Conservation (phyloP, 1,140 invertebrate species). For the Cydia fagiglandana region DNA sequence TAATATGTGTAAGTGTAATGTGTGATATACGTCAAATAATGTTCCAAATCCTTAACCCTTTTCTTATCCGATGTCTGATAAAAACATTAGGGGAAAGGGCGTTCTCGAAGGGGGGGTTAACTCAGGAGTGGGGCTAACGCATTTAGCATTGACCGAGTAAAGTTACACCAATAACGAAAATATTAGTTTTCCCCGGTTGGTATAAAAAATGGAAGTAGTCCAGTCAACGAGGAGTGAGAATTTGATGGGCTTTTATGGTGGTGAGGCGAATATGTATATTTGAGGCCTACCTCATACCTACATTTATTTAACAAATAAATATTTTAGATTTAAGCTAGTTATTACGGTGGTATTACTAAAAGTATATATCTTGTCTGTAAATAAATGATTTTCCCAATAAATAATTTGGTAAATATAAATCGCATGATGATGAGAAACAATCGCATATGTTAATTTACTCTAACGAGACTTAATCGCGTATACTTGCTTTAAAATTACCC, state of each 20-base stretch:
- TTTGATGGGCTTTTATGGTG: background rate
- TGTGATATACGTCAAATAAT: slow-evolving; percentile 9
- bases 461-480: no score
- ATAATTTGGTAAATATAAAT: no score
- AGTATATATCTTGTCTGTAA: no score
- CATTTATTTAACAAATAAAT: no score
- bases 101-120: background rate
- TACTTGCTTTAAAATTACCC: no score
- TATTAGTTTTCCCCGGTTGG: slow-evolving; percentile 17
- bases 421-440: no score
- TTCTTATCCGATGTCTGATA: slow-evolving; percentile 13
- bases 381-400: no score
- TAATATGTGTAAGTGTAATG: background rate
- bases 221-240: background rate
- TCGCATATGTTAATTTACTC: no score
- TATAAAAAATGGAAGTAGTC: background rate
- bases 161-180: slow-evolving; percentile 30
- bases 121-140: background rate
- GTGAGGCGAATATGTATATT: no score
- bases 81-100: slow-evolving; percentile 1
- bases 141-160: slow-evolving; percentile 21
- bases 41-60: slow-evolving; percentile 13
- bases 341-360: no score
- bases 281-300: no score
- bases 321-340: no score